These are phyloP conservation scores for Carassius gibelio DNA, from an alignment of 2,113 vertebrate genomes.

Conservation along the genomic window DNA sequence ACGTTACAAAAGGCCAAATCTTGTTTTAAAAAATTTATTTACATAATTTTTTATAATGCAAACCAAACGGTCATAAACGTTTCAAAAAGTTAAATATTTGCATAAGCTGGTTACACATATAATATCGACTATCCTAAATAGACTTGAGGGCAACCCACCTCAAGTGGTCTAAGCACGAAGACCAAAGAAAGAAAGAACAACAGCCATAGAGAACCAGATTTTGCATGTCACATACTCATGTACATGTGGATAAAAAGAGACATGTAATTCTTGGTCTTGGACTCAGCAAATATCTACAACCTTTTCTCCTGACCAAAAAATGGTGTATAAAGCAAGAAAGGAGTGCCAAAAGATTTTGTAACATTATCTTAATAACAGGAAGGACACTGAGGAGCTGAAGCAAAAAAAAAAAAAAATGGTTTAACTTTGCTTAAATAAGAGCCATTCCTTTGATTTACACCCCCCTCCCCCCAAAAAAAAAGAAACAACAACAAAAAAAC, in stretches of 20 bases:
- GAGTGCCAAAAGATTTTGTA: neutral
- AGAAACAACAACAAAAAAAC: no score
- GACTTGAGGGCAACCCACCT: constrained; percentile 20
- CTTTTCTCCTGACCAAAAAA: neutral
- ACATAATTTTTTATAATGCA: constrained; percentile 45
- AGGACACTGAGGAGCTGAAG: neutral
- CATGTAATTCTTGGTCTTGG: no score
- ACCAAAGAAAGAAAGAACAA: neutral
- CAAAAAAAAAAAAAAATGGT: neutral
- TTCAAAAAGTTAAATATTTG: constrained; percentile 43
- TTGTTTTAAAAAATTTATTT: constrained; percentile 53
- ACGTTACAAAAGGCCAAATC: fast-evolving
- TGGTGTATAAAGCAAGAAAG: neutral
- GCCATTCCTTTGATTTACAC: neutral
- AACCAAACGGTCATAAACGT: constrained; percentile 35
- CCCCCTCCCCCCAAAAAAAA: no score
- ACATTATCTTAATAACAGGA: neutral
- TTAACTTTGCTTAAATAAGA: neutral
- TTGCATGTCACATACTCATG: neutral
- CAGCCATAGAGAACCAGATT: neutral
- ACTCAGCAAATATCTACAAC: neutral
- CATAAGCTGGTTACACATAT: constrained; percentile 18
- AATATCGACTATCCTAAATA: neutral
- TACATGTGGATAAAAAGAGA: neutral
- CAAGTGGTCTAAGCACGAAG: constrained; percentile 15